Base-by-base conservation (phyloP, 2,888 invertebrate species). In the Pseudeuparius sepicola region DNA sequence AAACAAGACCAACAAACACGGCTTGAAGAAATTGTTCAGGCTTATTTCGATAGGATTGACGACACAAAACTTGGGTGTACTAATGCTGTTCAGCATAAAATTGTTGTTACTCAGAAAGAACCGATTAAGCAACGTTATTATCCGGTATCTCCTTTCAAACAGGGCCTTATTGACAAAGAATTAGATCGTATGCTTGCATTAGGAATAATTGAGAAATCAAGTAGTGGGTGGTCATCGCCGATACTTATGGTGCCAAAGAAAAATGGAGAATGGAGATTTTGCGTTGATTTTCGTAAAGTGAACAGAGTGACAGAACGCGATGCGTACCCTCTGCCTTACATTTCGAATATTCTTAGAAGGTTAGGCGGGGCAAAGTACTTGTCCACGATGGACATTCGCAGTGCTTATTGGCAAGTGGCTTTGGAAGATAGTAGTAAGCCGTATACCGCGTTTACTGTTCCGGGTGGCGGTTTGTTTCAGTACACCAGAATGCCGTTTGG, bases 291-390 rank as follows among this genome's bases (percentile, higher is more conserved):
- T 28, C 23, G 55, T 1, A 44, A 48, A 17, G 27, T 57, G 0
- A 59, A 56, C 35, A 16, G 28, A 2, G 53, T 55, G 0, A 52
- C 55, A 0, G 40, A 46, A 27, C 42, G 46, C 9, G 51, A 55
- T 33, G 52, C 52, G 0, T 54, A 57, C 37, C 55, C 53, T 2
- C 18, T 56, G 0, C 57, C 45, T 1, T 46, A 50, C 15, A 48
- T 55, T n/a, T 40, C 43, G 1, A 31, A 42, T 6, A 56, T 53
- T 3, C 25, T 57, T 12, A 48, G 52, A 10, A 43, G 44, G 5
- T 37, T 58, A 2, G 34, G 51, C 1, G 34, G 42, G 9, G 54
- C 55, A 2, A 34, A 40, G 6, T 57, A 45, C 27, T 42, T 58
- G 6, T 46, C 47, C 2, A 50, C 50, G 0, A 30, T 56, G 3